Percentiles rank a stretch among this genome's conserved stretches.
Evolutionary conservation across 2,113 vertebrate species (phyloP).

Genomic region (Festucalex cinctus): DNA sequence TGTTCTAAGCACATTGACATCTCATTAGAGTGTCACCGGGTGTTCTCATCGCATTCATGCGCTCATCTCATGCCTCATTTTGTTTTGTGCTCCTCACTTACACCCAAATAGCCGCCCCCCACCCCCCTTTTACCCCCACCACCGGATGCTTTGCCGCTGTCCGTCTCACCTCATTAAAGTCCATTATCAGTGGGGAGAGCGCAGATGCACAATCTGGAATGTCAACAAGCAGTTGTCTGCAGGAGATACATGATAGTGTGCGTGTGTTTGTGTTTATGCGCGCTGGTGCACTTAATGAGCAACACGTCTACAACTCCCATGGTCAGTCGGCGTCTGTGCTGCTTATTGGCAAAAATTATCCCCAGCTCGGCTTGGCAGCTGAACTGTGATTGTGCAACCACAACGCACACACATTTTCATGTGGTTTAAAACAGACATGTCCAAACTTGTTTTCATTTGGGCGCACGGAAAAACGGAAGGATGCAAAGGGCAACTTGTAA

Average conservation of each 20-base stretch:
- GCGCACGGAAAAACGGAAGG: too few relatives aligned
- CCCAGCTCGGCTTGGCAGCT: conserved; percentile 20
- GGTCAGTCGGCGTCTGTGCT: conserved; percentile 34
- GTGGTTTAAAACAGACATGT: too few relatives aligned
- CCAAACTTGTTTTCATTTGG: too few relatives aligned
- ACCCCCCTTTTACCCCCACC: not conserved
- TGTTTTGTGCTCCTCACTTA: conserved; percentile 14
- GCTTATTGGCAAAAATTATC: conserved; percentile 47
- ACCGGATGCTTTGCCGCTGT: not conserved
- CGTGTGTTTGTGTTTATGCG: not conserved
- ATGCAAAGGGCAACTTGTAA: too few relatives aligned
- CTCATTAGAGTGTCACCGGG: conserved; percentile 61
- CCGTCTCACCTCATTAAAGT: conserved; percentile 6
- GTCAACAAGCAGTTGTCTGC: conserved; percentile 6
- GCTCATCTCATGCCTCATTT: conserved; percentile 27
- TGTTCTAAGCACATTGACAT: conserved; percentile 64
- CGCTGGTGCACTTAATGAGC: conserved; percentile 52
- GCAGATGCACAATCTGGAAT: not conserved
- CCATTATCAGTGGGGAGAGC: not conserved
- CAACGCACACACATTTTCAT: not conserved
- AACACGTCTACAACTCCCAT: conserved; percentile 52
- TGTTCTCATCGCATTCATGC: conserved; percentile 61
- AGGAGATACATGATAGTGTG: not conserved
- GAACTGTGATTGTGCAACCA: conserved; percentile 22
- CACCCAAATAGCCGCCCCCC: not conserved